These are phyloP conservation scores for Lateolabrax maculatus DNA, from an alignment of 2,797 vertebrate species.

Conservation along the genomic window DNA sequence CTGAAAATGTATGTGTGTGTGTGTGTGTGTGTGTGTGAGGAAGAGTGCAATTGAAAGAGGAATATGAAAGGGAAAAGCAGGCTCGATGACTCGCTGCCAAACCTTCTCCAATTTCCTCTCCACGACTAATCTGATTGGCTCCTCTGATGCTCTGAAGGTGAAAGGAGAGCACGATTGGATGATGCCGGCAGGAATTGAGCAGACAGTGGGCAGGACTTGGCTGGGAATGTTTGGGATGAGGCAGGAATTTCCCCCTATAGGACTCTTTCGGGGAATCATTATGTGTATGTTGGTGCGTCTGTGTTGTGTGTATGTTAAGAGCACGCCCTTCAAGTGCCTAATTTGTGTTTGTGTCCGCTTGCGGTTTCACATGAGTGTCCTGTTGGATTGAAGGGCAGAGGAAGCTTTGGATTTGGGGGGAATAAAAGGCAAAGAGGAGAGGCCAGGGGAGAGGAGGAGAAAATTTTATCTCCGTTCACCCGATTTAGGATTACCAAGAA, in stretches of 20 bases:
- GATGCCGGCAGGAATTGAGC: conserved; percentile 72
- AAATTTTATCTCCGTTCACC: conserved; percentile 73
- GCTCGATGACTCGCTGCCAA: conserved; percentile 76
- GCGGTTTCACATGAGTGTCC: conserved; percentile 43
- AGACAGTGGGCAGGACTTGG: conserved; percentile 71
- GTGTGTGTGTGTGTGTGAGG: conserved; percentile 45
- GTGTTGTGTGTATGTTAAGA: conserved; percentile 79
- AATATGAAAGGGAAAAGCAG: conserved; percentile 82
- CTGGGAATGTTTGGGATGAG: conserved; percentile 71
- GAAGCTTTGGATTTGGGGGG: conserved; percentile 74
- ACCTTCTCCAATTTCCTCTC: conserved; percentile 81
- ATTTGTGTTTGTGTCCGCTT: conserved; percentile 33
- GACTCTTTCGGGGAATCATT: conserved; percentile 56
- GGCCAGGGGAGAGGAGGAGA: conserved; percentile 66
- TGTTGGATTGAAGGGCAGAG: conserved; percentile 57
- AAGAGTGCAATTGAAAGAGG: conserved; percentile 68
- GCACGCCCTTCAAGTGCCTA: conserved; percentile 41
- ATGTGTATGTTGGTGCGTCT: conserved; percentile 82
- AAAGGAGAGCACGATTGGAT: conserved; percentile 78
- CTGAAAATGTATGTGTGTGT: conserved; percentile 52
- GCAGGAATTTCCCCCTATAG: conserved; percentile 73
- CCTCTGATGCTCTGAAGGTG: conserved; percentile 70
- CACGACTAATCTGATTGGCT: conserved; percentile 85
- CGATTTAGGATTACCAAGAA: conserved; percentile 79
- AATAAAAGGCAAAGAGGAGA: conserved; percentile 62